These are phyloP conservation scores for Thera britannica DNA, from an alignment of 2,888 invertebrate genomes.

Conservation along the genomic window DNA sequence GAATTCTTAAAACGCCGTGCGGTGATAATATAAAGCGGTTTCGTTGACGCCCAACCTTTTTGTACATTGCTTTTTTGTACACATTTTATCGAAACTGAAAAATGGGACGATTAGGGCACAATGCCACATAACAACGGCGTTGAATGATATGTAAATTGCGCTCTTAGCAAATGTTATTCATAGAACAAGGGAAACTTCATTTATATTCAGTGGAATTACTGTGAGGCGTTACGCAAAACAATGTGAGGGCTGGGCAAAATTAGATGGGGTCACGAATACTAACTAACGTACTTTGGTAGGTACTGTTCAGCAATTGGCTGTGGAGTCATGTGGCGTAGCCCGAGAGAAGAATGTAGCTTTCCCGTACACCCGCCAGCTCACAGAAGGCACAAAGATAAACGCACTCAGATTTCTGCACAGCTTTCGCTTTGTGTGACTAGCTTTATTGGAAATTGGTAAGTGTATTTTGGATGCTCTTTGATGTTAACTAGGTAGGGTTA, in stretches of 20 bases:
- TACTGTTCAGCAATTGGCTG: slow-evolving; percentile 23
- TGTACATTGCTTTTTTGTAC: slow-evolving; percentile 23
- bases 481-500: slow-evolving; percentile 10
- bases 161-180: slow-evolving; percentile 75
- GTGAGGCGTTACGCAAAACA: slow-evolving; percentile 61
- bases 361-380: slow-evolving; percentile 34
- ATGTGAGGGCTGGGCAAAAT: slow-evolving; percentile 57
- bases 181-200: slow-evolving; percentile 72
- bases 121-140: slow-evolving; percentile 53
- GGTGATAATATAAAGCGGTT: slow-evolving; percentile 36
- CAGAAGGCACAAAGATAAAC: slow-evolving; percentile 39
- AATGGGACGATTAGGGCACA: slow-evolving; percentile 50
- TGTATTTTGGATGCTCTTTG: slow-evolving; percentile 19
- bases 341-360: slow-evolving; percentile 43
- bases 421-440: slow-evolving; percentile 50
- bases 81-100: slow-evolving; percentile 41
- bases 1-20: slow-evolving; percentile 34
- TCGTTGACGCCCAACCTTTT: slow-evolving; percentile 28
- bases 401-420: slow-evolving; percentile 47
- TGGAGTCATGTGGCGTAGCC: slow-evolving; percentile 27
- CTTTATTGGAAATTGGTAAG: slow-evolving; percentile 43
- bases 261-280: slow-evolving; percentile 59
- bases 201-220: slow-evolving; percentile 75
- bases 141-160: slow-evolving; percentile 68
- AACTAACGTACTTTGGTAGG: slow-evolving; percentile 26